Conservation (phyloP, 1,140 invertebrate genomes). For the Thalassaphorura encarpata region DNA sequence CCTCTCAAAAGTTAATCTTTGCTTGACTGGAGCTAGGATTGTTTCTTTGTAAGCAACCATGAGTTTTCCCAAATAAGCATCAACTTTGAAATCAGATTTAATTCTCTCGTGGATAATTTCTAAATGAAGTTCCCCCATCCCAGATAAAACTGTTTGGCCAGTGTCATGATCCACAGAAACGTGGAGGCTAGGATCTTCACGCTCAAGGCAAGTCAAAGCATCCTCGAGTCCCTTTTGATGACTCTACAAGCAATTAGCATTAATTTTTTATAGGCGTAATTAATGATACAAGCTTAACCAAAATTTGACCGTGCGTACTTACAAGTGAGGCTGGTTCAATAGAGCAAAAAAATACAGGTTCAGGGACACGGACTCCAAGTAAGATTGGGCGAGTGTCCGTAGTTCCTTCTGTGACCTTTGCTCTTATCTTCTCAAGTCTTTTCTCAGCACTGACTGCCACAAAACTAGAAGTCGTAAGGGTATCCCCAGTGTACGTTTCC, state of each 20-base stretch:
- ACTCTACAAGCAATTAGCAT: slow-evolving; percentile 35
- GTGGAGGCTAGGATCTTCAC: slow-evolving; percentile 88
- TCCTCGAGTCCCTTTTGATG: slow-evolving; percentile 65
- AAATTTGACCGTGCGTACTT: slow-evolving; percentile 6
- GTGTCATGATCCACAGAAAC: slow-evolving; percentile 64
- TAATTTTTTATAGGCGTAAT: neutral
- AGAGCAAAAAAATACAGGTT: slow-evolving; percentile 95
- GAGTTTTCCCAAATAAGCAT: slow-evolving; percentile 84
- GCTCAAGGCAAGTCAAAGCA: slow-evolving; percentile 70
- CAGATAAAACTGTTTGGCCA: slow-evolving; percentile 71
- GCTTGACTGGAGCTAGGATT: slow-evolving; percentile 41
- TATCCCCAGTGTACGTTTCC: slow-evolving; percentile 71
- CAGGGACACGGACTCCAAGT: slow-evolving; percentile 57
- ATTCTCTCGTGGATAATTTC: slow-evolving; percentile 87
- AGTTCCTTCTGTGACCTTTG: slow-evolving; percentile 17
- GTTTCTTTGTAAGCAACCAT: slow-evolving; percentile 89
- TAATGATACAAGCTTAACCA: neutral
- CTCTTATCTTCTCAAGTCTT: slow-evolving; percentile 36
- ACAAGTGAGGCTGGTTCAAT: slow-evolving; percentile 78
- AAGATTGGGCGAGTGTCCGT: slow-evolving; percentile 35
- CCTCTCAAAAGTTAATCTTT: slow-evolving; percentile 24
- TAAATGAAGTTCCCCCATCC: slow-evolving; percentile 96
- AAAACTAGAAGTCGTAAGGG: slow-evolving; percentile 54
- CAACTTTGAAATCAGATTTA: slow-evolving; percentile 76
- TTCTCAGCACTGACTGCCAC: slow-evolving; percentile 48